Conservation (phyloP, 1,140 invertebrate genomes). For the Drosophila arizonae region DNA sequence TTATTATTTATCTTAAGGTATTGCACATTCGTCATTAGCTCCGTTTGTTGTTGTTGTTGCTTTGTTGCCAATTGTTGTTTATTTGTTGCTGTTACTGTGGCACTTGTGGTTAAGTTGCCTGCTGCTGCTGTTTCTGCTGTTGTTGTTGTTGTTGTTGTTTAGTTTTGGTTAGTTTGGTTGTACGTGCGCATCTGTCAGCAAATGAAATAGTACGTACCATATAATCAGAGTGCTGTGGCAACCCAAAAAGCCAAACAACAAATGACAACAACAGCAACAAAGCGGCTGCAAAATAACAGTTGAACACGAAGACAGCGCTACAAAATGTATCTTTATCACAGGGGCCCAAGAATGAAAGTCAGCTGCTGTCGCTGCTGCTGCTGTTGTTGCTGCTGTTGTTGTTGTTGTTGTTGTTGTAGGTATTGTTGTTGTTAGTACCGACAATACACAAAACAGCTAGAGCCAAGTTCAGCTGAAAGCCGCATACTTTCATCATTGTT, state of each 20-base stretch:
- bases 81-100: not conserved
- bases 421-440: conserved; percentile 10
- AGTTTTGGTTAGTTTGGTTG: conserved; percentile 29
- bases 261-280: conserved; percentile 44
- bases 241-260: conserved; percentile 52
- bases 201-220: conserved; percentile 69
- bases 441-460: conserved; percentile 21
- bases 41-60: not conserved
- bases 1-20: not conserved
- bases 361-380: conserved; percentile 4
- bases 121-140: not conserved
- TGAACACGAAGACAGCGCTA: conserved; percentile 25
- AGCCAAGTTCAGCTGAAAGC: conserved; percentile 20
- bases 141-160: conserved; percentile 11
- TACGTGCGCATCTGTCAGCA: conserved; percentile 56
- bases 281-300: conserved; percentile 12
- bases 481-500: conserved; percentile 36
- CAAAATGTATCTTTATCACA: conserved; percentile 54
- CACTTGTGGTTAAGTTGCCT: conserved; percentile 14
- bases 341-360: conserved; percentile 70
- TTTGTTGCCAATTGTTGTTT: not conserved
- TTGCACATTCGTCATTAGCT: not conserved
- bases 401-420: not conserved
- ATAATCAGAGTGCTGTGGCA: conserved; percentile 67
- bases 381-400: not conserved